Evolutionary conservation across 2,797 vertebrate species (phyloP).

Genomic region (Aphelocoma californica): DNA sequence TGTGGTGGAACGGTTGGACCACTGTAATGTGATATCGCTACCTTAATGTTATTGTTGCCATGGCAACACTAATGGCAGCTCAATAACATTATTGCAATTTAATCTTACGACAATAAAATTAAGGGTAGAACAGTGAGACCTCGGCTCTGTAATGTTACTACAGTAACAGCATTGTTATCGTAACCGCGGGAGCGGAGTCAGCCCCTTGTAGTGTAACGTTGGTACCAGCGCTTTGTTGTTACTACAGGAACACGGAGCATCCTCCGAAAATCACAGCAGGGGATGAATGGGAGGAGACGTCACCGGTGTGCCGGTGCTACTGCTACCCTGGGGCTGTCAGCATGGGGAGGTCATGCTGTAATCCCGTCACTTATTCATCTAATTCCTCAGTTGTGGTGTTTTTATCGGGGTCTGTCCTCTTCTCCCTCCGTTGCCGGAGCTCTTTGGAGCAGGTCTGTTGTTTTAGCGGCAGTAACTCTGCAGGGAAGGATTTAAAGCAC

Average conservation of each 20-base stretch:
- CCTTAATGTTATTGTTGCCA: slow-evolving; percentile 58
- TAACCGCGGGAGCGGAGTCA: slow-evolving; percentile 27
- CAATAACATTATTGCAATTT: slow-evolving; percentile 68
- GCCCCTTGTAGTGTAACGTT: background rate
- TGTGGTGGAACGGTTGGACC: slow-evolving; percentile 35
- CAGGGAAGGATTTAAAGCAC: slow-evolving; percentile 58
- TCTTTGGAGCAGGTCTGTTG: slow-evolving; percentile 10
- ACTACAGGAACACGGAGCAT: slow-evolving; percentile 15
- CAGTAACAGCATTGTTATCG: slow-evolving; percentile 51
- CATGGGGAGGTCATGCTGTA: background rate
- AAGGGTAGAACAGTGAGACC: slow-evolving; percentile 53
- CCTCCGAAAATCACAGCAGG: background rate
- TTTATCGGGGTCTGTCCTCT: background rate
- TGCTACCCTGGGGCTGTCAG: background rate
- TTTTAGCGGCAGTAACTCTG: slow-evolving; percentile 26
- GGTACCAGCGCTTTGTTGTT: background rate
- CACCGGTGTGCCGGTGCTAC: background rate
- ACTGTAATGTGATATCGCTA: slow-evolving; percentile 8
- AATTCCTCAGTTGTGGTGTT: background rate
- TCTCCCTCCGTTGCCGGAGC: background rate
- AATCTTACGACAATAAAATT: slow-evolving; percentile 64
- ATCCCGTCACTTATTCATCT: background rate
- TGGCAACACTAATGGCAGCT: slow-evolving; percentile 52
- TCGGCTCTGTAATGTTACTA: slow-evolving; percentile 34
- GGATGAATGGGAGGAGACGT: slow-evolving; percentile 19